These are phyloP conservation scores for Nephrotoma flavescens DNA, from an alignment of 2,888 invertebrate species.

Conservation along the genomic window DNA sequence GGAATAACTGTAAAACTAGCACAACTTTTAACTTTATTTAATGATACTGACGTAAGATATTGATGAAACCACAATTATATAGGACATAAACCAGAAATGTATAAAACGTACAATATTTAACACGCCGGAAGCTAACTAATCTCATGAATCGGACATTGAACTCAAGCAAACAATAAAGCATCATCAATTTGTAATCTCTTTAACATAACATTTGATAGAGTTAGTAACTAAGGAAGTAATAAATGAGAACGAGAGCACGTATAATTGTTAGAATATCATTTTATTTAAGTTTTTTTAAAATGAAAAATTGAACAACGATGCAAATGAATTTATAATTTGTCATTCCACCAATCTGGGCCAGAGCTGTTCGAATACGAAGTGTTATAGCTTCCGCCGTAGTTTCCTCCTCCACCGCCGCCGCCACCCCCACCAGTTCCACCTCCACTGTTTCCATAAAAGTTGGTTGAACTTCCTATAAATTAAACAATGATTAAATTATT, in stretches of 20 bases:
- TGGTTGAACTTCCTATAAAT: conserved; percentile 27
- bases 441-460: conserved; percentile 24
- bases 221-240: not conserved
- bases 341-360: conserved; percentile 36
- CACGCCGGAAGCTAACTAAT: not conserved
- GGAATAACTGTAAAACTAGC: not conserved
- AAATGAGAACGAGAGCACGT: not conserved
- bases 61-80: not conserved
- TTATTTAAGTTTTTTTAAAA: not conserved
- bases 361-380: conserved; percentile 31
- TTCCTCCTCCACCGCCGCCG: conserved; percentile 35
- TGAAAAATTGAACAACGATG: not conserved
- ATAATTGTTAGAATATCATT: not conserved
- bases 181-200: not conserved
- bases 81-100: not conserved
- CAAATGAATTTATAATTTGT: not conserved
- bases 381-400: conserved; percentile 35
- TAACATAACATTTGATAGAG: not conserved
- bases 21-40: not conserved
- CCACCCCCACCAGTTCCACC: conserved; percentile 32
- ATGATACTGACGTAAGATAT: not conserved
- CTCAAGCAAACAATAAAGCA: not conserved
- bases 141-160: not conserved
- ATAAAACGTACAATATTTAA: not conserved
- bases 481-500: conserved; percentile 15